Percentiles rank a stretch among this genome's conserved stretches.
Evolutionary conservation across 2,113 vertebrate species (phyloP).

Genomic region (Notiomystis cincta): DNA sequence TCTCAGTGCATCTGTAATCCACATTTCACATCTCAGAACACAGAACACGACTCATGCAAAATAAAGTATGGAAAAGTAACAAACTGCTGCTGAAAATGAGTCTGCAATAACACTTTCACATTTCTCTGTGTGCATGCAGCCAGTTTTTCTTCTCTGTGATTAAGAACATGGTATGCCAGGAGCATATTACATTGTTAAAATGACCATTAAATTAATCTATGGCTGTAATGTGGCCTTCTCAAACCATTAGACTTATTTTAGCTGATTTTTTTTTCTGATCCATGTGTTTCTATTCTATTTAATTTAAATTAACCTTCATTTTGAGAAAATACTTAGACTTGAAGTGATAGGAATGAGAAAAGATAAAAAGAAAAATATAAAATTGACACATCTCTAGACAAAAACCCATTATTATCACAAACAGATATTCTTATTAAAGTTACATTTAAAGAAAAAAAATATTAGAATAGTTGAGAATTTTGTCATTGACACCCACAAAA

Average conservation of each 20-base stretch:
- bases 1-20: not conserved
- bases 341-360: not conserved
- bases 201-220: not conserved
- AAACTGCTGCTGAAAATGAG: not conserved
- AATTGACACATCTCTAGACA: not conserved
- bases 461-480: not conserved
- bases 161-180: not conserved
- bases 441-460: not conserved
- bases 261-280: not conserved
- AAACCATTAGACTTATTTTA: not conserved
- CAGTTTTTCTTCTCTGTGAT: not conserved
- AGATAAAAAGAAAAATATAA: not conserved
- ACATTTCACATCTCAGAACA: slow-evolving; percentile 14
- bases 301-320: not conserved
- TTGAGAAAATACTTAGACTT: not conserved
- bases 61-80: not conserved
- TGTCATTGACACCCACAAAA: not conserved
- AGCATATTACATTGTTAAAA: not conserved
- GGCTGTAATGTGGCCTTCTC: not conserved
- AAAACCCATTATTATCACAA: not conserved
- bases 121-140: not conserved
- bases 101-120: not conserved
- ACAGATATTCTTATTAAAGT: not conserved
- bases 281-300: not conserved
- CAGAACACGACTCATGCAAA: not conserved